A percentile compares a stretch with the other conserved stretches of the same genome.
These are phyloP conservation scores for Polyodon spathula DNA, from an alignment of 2,113 vertebrate species.

Conservation along the genomic window DNA sequence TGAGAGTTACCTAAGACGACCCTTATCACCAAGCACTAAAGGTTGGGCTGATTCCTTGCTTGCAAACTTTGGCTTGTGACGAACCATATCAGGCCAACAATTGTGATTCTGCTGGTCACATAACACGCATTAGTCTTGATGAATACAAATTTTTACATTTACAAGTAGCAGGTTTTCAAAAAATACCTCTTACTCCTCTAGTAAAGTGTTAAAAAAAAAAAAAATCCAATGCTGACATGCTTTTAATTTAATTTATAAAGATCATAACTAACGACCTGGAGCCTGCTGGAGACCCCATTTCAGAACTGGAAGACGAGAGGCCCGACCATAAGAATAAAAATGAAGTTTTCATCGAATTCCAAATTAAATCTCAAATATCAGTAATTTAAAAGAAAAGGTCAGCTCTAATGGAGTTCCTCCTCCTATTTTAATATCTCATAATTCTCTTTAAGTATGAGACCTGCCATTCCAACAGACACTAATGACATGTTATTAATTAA, in stretches of 20 bases:
- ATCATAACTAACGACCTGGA: constrained; percentile 62
- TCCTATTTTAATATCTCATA: constrained; percentile 52
- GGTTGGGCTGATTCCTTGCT: too few relatives aligned
- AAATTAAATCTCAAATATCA: constrained; percentile 69
- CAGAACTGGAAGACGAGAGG: constrained; percentile 44
- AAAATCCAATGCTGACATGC: constrained; percentile 50
- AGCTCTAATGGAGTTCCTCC: constrained; percentile 58
- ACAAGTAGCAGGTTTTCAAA: constrained; percentile 28
- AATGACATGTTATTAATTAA: constrained; percentile 58
- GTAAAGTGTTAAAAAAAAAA: constrained; percentile 57
- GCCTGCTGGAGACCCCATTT: constrained; percentile 49
- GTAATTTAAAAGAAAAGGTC: constrained; percentile 67
- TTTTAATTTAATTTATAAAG: constrained; percentile 66
- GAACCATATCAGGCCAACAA: too few relatives aligned
- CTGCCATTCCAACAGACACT: constrained; percentile 29
- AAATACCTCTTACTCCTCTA: constrained; percentile 34
- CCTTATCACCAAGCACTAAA: too few relatives aligned
- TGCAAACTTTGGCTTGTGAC: too few relatives aligned
- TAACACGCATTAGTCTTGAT: too few relatives aligned
- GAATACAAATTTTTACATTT: too few relatives aligned
- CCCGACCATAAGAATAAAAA: constrained; percentile 50
- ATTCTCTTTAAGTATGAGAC: constrained; percentile 45
- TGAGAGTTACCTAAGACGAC: too few relatives aligned
- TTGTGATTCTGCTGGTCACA: too few relatives aligned
- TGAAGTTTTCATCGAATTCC: constrained; percentile 59